Evolutionary conservation across 2,888 invertebrate species (phyloP).

Genomic region (Bellardia bayeri): DNA sequence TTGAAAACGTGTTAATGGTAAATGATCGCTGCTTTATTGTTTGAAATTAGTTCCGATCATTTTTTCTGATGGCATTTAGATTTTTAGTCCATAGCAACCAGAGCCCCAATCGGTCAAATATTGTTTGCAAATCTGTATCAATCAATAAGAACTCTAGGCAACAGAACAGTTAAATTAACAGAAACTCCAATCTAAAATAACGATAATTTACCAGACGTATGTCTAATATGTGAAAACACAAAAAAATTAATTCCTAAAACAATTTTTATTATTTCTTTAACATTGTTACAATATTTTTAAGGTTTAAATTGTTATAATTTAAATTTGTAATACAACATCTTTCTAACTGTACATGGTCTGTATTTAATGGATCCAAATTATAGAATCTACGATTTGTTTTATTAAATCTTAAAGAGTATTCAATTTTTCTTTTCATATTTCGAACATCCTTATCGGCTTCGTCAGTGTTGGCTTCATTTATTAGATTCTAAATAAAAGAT

Average conservation of each 20-base stretch:
- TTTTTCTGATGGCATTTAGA: too few relatives aligned
- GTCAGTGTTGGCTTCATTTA: constrained; percentile 79
- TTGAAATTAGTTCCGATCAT: too few relatives aligned
- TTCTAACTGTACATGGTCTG: constrained; percentile 14
- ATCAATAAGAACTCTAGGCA: too few relatives aligned
- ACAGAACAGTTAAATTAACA: too few relatives aligned
- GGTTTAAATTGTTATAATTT: background rate
- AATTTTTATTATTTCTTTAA: background rate
- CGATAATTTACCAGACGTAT: too few relatives aligned
- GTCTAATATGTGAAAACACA: too few relatives aligned
- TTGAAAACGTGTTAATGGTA: too few relatives aligned
- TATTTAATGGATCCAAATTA: constrained; percentile 73
- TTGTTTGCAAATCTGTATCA: too few relatives aligned
- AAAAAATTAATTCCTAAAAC: background rate
- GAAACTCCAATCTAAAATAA: too few relatives aligned
- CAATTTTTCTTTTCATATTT: constrained; percentile 74
- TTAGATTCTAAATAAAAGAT: constrained; percentile 75
- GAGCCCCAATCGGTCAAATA: too few relatives aligned
- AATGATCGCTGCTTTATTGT: too few relatives aligned
- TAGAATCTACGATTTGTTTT: background rate
- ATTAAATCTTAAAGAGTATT: background rate
- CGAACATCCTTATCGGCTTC: constrained; percentile 74
- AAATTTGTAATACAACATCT: background rate
- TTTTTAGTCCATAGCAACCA: too few relatives aligned
- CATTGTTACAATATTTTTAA: background rate